Base-by-base conservation (phyloP, 2,888 invertebrate genomes). In the Augochlorella aurata region DNA sequence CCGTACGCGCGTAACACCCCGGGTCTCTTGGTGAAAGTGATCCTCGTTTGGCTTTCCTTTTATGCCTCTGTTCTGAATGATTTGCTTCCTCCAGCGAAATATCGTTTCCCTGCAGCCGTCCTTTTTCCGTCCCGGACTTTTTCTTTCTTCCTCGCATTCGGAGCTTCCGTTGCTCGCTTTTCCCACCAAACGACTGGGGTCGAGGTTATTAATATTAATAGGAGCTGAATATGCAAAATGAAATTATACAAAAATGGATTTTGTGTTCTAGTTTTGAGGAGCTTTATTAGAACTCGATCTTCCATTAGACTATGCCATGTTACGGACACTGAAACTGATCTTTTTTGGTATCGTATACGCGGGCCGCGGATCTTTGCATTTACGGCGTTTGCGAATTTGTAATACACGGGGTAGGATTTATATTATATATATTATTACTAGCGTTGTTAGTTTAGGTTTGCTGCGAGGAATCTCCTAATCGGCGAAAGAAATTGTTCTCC, bases 191-290 rank as follows among this genome's bases (percentile, higher is more conserved):
- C 24, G 24, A 63, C 16, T 38, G 18, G 18, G 38, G 29, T 18
- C 18, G 63, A 18, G 29, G 9, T 63, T 63, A 18, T 38, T 63
- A 63, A 63, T 63, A 38, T 63, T 63, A 29, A 63, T 63, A 29
- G 16, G 18, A 38, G 18, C 38, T 63, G 58, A 58, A 58, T 58
- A 58, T 58, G 58, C 58, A 58, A 58, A 58, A 58, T 8, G 58
- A 58, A 58, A 58, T 58, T 58, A 58, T 58, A 8, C 58, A 16
- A 24, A 29, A 24, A 58, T 58, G 24, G 58, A 58, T 58, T 58
- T 24, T 29, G 16, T 29, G 58, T 14, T 24, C 24, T 24, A 24
- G 24, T 58, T 8, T 29, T 24, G 14, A 14, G 24, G 24, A 14
- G 58, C 16, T 58, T 24, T 58, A 29, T 58, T 24, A 58, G 29